Evolutionary conservation across 2,888 invertebrate species (phyloP).

Genomic region (Sminthurinus aureus): DNA sequence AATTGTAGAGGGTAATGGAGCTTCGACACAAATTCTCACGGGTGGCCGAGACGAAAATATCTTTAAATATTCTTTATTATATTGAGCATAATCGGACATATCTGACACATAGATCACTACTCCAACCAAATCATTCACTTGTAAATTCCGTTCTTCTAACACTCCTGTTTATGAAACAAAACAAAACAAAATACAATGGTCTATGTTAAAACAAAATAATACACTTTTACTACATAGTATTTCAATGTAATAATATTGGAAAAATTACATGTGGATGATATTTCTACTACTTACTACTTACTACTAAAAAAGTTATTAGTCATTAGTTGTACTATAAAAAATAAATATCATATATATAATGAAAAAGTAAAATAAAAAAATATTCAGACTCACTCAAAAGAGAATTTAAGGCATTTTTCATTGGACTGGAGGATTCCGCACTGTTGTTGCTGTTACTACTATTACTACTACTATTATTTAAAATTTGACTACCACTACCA

Average conservation of each 20-base stretch:
- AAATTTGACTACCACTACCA: neutral
- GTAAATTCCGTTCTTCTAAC: conserved; percentile 66
- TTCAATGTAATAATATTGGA: no score
- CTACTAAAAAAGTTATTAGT: no score
- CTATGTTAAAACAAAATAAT: no score
- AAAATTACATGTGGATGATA: no score
- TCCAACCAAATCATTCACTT: conserved; percentile 76
- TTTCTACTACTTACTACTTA: no score
- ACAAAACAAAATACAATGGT: neutral
- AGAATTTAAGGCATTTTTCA: conserved; percentile 51
- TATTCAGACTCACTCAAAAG: conserved; percentile 51
- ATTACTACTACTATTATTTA: conserved; percentile 64
- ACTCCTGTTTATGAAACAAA: conserved; percentile 63
- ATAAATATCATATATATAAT: no score
- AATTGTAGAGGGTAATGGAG: conserved; percentile 72
- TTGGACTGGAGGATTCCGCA: conserved; percentile 42
- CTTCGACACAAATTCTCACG: conserved; percentile 84
- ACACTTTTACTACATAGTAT: no score
- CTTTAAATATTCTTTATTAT: conserved; percentile 80
- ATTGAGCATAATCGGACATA: conserved; percentile 78
- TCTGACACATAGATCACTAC: conserved; percentile 84
- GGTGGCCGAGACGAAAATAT: conserved; percentile 77
- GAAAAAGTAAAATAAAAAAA: neutral
- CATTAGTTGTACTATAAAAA: no score
- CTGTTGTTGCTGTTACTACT: conserved; percentile 67